Evolutionary conservation across 2,113 vertebrate species (phyloP), one percentile per base, ranked within the genome.

Genomic region (Anas platyrhynchos): DNA sequence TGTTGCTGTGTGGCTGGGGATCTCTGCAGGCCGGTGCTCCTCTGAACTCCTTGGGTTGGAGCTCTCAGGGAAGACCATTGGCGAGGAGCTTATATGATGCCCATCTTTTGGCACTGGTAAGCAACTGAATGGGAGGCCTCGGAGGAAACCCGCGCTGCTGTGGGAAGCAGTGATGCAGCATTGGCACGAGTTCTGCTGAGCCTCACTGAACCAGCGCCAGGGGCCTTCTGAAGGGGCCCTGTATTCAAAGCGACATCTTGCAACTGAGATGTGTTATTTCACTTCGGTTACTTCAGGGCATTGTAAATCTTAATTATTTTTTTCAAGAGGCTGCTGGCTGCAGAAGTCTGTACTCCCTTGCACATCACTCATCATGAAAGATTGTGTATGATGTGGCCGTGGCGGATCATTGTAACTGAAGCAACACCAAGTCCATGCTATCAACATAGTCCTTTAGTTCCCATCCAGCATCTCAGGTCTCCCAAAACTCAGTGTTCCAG

Each of bases 131-230:
- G 2, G 58, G 75, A 3, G 1, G 43, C 62, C 81, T 38, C 0
- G 0, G n/a, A 86, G 54, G 32, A 85, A 2, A 1, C 17, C 1
- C 6, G 0, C 15, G 25, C 2, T 7, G 34, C 90, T 34, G 13
- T 1, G 6, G 71, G 85, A 50, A 72, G 75, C 68, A 5, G 48
- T 2, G 2, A 41, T 50, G 65, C 1, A 3, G 50, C 2, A 0
- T 48, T 91, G 93, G 91, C 89, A n/a, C 32, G 50, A 69, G 68
- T 59, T 92, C 68, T 94, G 86, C 95, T 93, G 90, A 94, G 88
- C 83, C 75, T 44, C 43, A 83, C 83, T 92, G 94, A 94, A 71
- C 80, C 83, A 34, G 56, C 1, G 73, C 91, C 92, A 86, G 65
- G n/a, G 79, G 27, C 6, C 69, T 71, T 58, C 61, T 32, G 18